Evolutionary conservation across 2,888 invertebrate species (phyloP).

Genomic region (Anthophora plumipes): DNA sequence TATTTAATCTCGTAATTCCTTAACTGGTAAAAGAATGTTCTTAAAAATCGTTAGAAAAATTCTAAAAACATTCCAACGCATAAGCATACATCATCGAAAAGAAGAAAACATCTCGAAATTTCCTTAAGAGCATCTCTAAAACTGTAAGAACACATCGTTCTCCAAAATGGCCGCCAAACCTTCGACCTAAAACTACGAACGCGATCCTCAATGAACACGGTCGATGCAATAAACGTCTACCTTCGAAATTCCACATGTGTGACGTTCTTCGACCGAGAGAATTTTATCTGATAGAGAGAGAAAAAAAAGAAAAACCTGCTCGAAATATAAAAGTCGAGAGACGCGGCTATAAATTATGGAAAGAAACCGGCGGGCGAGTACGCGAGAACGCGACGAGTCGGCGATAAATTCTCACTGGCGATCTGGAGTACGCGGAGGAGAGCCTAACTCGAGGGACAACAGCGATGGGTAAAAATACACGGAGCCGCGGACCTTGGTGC

Average conservation of each 20-base stretch:
- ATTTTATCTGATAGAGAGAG: slow-evolving; percentile 25
- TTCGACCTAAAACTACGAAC: too few relatives aligned
- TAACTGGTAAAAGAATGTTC: too few relatives aligned
- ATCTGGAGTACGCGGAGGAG: slow-evolving; percentile 17
- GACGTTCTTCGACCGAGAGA: neutral
- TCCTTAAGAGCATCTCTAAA: too few relatives aligned
- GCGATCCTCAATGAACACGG: too few relatives aligned
- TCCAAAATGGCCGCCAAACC: too few relatives aligned
- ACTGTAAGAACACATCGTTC: too few relatives aligned
- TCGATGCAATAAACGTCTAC: neutral
- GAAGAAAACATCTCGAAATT: too few relatives aligned
- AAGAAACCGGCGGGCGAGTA: too few relatives aligned
- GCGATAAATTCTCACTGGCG: slow-evolving; percentile 40
- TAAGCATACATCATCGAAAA: too few relatives aligned
- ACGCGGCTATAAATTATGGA: slow-evolving; percentile 22
- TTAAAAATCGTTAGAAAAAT: too few relatives aligned
- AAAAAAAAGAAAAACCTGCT: slow-evolving; percentile 7
- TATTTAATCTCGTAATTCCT: too few relatives aligned
- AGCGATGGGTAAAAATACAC: slow-evolving; percentile 40
- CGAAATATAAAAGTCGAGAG: slow-evolving; percentile 11
- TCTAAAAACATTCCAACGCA: too few relatives aligned
- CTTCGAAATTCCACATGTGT: neutral
- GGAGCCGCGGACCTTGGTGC: slow-evolving; percentile 56
- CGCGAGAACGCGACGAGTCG: neutral
- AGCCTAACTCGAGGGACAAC: neutral